These are phyloP conservation scores for Pontoporia blainvillei DNA, from an alignment of 2,113 vertebrate genomes.

Conservation along the genomic window DNA sequence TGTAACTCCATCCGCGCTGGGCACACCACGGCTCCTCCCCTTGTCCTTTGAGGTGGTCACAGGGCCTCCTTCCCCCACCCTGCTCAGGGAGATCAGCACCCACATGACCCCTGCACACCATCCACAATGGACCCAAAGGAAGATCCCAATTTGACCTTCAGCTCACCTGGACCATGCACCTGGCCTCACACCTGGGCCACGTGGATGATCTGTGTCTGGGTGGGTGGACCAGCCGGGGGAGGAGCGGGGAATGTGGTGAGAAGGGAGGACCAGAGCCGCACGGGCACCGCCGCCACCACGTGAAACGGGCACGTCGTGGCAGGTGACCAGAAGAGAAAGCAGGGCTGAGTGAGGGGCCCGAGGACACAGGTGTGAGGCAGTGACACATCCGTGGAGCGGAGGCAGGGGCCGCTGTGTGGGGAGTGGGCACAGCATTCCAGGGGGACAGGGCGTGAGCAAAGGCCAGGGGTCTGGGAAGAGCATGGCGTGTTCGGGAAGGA, in stretches of 20 bases:
- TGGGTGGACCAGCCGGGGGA: background rate
- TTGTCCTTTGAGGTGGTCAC: background rate
- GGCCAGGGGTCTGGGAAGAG: background rate
- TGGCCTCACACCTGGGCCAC: background rate
- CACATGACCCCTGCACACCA: fast-evolving
- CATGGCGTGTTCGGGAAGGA: fast-evolving
- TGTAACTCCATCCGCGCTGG: fast-evolving
- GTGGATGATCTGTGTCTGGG: background rate
- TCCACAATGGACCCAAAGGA: too few species aligned
- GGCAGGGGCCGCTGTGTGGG: fast-evolving
- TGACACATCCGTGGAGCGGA: fast-evolving
- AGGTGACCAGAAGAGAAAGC: background rate
- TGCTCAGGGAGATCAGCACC: background rate
- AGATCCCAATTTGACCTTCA: background rate
- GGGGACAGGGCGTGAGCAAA: background rate
- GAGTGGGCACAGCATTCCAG: background rate
- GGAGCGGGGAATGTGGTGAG: too few species aligned
- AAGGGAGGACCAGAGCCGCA: fast-evolving
- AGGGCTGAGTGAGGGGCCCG: fast-evolving
- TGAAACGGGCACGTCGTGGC: fast-evolving
- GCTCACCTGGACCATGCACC: background rate
- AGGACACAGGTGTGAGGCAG: background rate
- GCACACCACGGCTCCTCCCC: fast-evolving
- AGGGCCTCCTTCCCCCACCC: background rate
- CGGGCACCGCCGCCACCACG: fast-evolving